Base-by-base conservation (phyloP, 2,113 vertebrate species). In the Pollachius pollachius region DNA sequence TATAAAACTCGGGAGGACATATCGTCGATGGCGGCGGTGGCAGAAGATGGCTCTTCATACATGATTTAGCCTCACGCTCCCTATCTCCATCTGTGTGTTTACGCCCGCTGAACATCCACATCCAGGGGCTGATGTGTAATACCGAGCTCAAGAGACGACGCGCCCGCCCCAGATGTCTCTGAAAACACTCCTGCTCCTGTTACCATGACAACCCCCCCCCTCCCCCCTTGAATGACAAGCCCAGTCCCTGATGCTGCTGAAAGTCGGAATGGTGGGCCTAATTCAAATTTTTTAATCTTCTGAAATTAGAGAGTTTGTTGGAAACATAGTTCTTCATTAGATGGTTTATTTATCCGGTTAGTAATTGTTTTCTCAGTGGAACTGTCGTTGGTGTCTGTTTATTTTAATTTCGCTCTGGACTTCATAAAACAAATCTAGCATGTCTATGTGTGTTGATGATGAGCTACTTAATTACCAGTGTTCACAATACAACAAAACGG, bases 201-300 rank as follows among this genome's bases (percentile, higher is more conserved):
- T 88, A 68, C 90, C 86, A 90, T 90, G 89, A 89, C 89, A 84
- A 91, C 87, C 54, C 18, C 17, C 52, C 69, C 52, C 54, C 60
- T 52, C 27, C 58, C 23, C 52, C 70, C 34, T 6, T 16, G 48
- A 75, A 78, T n/a, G 15, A 16, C 2, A 72, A 82, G 66, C 70
- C 72, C 61, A 68, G 30, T 62, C 63, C 59, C 3, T 7, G 30
- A 34, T 34, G 30, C 30, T 4, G 30, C 30, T 34, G 6, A 34
- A 34, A 34, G 30, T 34, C 30, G 30, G 30, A 34, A 34, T 34
- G 30, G 30, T 34, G 6, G 30, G 6, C 30, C 30, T 5, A 34
- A 34, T 34, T 2, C 30, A 4, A 34, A 34, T 34, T 34, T 34
- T 34, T 4, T 34, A 34, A 34, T 34, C 30, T 5, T 34, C 30